Percentiles rank a stretch among this genome's conserved stretches.
Conservation (phyloP, 2,113 vertebrate genomes). For the Scalopus aquaticus region DNA sequence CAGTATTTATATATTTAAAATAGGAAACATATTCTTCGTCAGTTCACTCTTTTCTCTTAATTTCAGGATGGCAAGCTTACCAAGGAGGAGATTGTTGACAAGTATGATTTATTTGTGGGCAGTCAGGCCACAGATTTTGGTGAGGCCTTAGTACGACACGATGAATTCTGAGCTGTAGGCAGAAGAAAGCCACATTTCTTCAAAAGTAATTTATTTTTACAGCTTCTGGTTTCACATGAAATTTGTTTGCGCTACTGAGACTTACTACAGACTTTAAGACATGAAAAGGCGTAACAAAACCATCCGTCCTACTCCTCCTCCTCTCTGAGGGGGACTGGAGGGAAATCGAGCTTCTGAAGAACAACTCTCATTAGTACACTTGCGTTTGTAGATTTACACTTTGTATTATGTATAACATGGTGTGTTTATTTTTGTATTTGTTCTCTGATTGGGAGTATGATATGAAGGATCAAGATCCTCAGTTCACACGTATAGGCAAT, state of each 20-base stretch:
- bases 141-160: conserved; percentile 92
- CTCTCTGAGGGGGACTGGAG: conserved; percentile 51
- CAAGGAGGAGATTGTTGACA: conserved; percentile 92
- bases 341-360: conserved; percentile 58
- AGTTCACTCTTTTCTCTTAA: not conserved
- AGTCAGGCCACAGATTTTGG: conserved; percentile 97
- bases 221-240: conserved; percentile 81
- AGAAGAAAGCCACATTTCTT: conserved; percentile 66
- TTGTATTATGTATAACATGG: conserved; percentile 73
- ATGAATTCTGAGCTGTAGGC: conserved; percentile 89
- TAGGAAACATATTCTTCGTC: not conserved
- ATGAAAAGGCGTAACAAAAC: conserved; percentile 54
- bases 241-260: conserved; percentile 81
- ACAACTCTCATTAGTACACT: conserved; percentile 60
- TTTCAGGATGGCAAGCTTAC: conserved; percentile 92
- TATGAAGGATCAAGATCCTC: conserved; percentile 67
- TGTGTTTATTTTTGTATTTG: conserved; percentile 80
- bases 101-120: conserved; percentile 94
- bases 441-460: conserved; percentile 64
- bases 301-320: conserved; percentile 59
- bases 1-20: conserved; percentile 22
- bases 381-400: conserved; percentile 76
- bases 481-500: conserved; percentile 22
- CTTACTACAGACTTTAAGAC: conserved; percentile 76
- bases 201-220: conserved; percentile 93